phyloP scores from a whole-genome alignment of 2,113 vertebrate genomes.

The Tichodroma muraria region DNA sequence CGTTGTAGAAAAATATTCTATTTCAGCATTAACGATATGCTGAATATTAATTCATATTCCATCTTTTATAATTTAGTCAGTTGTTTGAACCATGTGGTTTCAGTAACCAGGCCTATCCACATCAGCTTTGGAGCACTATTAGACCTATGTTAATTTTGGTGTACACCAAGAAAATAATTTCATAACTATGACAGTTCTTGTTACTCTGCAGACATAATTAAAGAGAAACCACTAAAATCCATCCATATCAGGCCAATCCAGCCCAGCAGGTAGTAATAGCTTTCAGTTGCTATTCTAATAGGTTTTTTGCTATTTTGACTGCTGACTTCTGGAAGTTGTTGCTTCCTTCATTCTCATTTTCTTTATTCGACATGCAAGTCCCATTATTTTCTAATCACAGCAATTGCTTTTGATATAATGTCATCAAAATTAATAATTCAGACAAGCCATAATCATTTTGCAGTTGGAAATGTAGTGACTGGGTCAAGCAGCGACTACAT shows the following conservation, averaged over 20 bases:
- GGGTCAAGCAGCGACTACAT: not conserved
- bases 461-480: not conserved
- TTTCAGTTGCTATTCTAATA: not conserved
- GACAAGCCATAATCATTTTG: not conserved
- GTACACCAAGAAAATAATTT: not conserved
- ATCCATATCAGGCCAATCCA: too few species aligned
- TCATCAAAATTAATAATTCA: not conserved
- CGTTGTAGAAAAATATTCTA: not conserved
- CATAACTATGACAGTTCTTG: not conserved
- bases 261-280: not conserved
- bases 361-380: not conserved
- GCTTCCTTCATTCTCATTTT: not conserved
- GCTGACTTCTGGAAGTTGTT: not conserved
- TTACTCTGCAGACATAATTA: not conserved
- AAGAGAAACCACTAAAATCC: not conserved
- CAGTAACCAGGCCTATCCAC: not conserved
- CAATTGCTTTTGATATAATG: not conserved
- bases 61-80: not conserved
- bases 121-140: not conserved
- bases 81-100: not conserved
- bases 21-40: not conserved
- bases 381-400: not conserved
- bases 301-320: not conserved
- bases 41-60: not conserved
- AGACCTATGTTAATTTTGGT: not conserved